phyloP scores from a whole-genome alignment of 2,113 vertebrate genomes.

The Syngnathus floridae region DNA sequence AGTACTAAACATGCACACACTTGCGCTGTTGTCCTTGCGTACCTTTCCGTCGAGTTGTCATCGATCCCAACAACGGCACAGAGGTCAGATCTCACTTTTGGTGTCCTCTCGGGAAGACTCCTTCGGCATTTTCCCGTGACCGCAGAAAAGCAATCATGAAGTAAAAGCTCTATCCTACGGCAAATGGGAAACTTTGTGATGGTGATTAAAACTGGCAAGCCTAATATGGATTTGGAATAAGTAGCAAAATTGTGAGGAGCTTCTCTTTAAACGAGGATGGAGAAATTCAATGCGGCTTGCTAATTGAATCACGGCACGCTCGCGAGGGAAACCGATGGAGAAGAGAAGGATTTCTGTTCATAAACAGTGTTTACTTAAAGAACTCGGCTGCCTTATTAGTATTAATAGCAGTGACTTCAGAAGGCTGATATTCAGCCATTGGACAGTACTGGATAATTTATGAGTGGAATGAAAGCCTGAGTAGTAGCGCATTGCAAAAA shows the following conservation, averaged over 20 bases:
- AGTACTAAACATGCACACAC: too few species aligned
- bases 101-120: conserved; percentile 46
- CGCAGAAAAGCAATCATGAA: conserved; percentile 29
- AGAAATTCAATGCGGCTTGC: conserved; percentile 41
- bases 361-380: conserved; percentile 66
- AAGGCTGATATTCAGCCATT: conserved; percentile 67
- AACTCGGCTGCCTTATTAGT: conserved; percentile 66
- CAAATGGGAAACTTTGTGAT: conserved; percentile 33
- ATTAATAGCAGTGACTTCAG: conserved; percentile 73
- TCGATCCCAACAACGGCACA: conserved; percentile 31
- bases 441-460: conserved; percentile 73
- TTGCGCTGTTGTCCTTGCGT: too few species aligned
- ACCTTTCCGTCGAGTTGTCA: conserved; percentile 19
- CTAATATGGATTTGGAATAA: conserved; percentile 30
- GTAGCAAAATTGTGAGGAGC: conserved; percentile 22
- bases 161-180: conserved; percentile 20
- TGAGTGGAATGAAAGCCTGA: conserved; percentile 64
- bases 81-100: conserved; percentile 22
- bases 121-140: conserved; percentile 12
- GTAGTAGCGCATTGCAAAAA: conserved; percentile 57
- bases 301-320: conserved; percentile 46
- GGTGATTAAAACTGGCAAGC: conserved; percentile 25
- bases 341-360: conserved; percentile 32
- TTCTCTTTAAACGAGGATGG: conserved; percentile 17
- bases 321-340: conserved; percentile 28